Base-by-base conservation (phyloP, 2,888 invertebrate species). In the Dioctria linearis region DNA sequence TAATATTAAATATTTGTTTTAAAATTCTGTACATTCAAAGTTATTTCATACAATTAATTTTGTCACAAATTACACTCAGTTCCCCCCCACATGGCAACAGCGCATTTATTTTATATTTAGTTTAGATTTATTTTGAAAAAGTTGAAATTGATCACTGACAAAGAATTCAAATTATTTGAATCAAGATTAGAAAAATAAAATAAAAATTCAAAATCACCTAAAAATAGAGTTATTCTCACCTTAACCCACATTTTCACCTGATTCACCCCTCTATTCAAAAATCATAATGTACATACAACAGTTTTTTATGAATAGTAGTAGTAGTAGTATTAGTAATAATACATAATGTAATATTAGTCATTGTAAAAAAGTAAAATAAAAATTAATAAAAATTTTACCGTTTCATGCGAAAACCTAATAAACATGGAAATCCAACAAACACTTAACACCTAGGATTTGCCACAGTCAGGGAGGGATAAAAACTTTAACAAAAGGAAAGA, bases 181-280 rank as follows among this genome's bases (percentile, higher is more conserved):
- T 67, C 43, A 67, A 43, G 67, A 67, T 46, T 46, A 43, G 13
- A 67, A 66, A 67, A 49, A 43, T 71, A 25, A 5, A 8, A n/a
- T 6, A 8, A 61, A 4, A 73, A 40, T 57, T 73, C 57, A 59
- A 40, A 61, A 42, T 59, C 42, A 42, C 13, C 9, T 57, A 59
- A 57, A 73, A 73, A 73, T 73, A 73, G 59, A 65, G 40, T 39
- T 5, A n/a, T 40, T 43, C 40, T 39, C 57, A 57, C 73, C 73
- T 73, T 73, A 73, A 73, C 73, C 73, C 42, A 73, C 57, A 39
- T 73, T 5, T 11, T 25, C 5, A 8, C 6, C 37, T 8, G 5
- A 37, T 25, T 61, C 61, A 61, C 25, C 61, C 61, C 61, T 25
- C 61, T 61, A 61, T 39, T 8, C 37, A 61, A 61, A 61, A 11